phyloP scores from a whole-genome alignment of 92 coral and sea anemone species.

The Epizoanthus illoricatus region DNA sequence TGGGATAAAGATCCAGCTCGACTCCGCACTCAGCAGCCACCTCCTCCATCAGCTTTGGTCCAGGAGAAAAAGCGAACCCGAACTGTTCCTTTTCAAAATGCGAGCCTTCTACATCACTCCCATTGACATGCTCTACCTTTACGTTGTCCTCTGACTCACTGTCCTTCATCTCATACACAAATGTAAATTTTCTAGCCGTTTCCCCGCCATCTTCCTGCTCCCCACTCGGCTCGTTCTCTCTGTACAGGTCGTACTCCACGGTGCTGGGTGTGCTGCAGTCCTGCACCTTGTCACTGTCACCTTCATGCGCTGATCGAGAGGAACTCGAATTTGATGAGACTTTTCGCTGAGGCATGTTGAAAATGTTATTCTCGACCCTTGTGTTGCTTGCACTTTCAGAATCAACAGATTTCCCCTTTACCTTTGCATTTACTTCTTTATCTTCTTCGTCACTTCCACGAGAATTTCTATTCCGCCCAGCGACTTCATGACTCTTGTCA shows the following conservation, averaged over 20 bases:
- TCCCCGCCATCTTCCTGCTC: background rate
- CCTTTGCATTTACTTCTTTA: background rate
- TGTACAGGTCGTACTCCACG: constrained; percentile 24
- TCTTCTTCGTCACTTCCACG: constrained; percentile 6
- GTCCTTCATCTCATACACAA: constrained; percentile 5
- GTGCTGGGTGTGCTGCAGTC: constrained; percentile 29
- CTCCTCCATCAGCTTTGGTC: background rate
- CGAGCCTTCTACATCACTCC: background rate
- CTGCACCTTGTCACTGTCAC: background rate
- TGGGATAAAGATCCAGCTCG: background rate
- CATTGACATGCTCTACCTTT: constrained; percentile 1
- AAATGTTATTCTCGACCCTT: background rate
- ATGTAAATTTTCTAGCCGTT: background rate
- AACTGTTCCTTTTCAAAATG: background rate
- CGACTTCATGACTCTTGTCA: background rate
- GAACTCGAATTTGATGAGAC: background rate
- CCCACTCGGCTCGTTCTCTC: background rate
- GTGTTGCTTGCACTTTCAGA: too few relatives aligned
- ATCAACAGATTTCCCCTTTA: background rate
- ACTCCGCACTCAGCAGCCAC: background rate
- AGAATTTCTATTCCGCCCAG: too few relatives aligned
- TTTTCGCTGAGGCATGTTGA: background rate
- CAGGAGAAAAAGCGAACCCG: background rate
- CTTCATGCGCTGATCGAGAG: background rate
- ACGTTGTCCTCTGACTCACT: background rate